Evolutionary conservation across 2,113 vertebrate genomes (phyloP).

Genomic region (Athene cunicularia): DNA sequence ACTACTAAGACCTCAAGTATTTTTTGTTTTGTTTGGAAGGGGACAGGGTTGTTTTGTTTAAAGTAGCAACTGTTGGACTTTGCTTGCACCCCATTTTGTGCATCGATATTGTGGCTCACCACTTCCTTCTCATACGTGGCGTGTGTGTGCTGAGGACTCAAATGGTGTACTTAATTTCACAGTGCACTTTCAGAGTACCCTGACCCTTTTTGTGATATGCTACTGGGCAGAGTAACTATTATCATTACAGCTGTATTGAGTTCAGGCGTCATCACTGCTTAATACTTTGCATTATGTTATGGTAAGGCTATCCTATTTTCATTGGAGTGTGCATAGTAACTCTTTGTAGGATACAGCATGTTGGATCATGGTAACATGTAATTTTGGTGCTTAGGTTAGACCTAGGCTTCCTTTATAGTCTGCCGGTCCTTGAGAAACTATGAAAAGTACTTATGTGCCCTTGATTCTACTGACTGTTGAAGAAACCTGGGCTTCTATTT

Average conservation of each 20-base stretch:
- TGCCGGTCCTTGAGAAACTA: neutral
- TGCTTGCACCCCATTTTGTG: neutral
- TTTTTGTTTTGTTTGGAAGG: neutral
- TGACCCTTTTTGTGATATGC: neutral
- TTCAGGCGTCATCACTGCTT: neutral
- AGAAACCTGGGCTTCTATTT: neutral
- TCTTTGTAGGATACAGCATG: neutral
- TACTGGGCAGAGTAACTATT: neutral
- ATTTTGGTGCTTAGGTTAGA: neutral
- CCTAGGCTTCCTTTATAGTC: neutral
- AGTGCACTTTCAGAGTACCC: neutral
- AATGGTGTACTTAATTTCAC: neutral
- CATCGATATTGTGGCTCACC: neutral
- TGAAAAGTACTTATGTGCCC: neutral
- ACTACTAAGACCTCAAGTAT: neutral
- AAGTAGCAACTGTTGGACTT: slow-evolving; percentile 34
- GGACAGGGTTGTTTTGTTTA: neutral
- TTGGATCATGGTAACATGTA: neutral
- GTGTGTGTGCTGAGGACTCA: neutral
- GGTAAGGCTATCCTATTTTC: neutral
- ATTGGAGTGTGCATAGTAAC: neutral
- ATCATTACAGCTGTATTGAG: neutral
- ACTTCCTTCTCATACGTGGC: neutral
- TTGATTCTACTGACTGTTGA: neutral
- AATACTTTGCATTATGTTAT: neutral